Conservation (phyloP, 2,888 invertebrate genomes). For the Pseudococcus viburni region DNA sequence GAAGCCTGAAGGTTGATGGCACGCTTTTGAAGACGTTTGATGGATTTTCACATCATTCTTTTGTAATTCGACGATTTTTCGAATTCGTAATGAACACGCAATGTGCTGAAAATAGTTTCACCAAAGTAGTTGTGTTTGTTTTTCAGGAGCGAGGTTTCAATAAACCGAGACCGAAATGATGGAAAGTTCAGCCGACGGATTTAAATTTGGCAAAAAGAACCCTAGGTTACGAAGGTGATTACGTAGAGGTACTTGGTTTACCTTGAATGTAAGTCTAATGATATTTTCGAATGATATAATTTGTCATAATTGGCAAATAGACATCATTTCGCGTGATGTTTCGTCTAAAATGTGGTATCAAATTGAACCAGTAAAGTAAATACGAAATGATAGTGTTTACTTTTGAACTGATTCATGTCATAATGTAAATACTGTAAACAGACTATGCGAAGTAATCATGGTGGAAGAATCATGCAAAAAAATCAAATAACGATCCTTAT, state of each 20-base stretch:
- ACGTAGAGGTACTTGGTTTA: neutral
- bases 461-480: neutral
- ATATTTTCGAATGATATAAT: constrained; percentile 16
- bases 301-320: constrained; percentile 19
- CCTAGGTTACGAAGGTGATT: too few species aligned
- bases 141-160: neutral
- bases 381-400: neutral
- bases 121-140: constrained; percentile 15
- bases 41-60: constrained; percentile 49
- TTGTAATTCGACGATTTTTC: constrained; percentile 31
- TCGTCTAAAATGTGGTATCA: neutral
- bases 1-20: constrained; percentile 38
- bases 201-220: neutral
- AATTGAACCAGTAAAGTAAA: neutral
- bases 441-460: neutral
- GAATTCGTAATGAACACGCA: constrained; percentile 29
- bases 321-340: neutral
- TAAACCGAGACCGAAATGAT: neutral
- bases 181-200: neutral
- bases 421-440: neutral
- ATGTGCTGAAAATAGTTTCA: constrained; percentile 37
- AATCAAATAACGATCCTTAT: neutral
- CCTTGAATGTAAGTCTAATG: neutral
- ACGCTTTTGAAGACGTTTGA: constrained; percentile 42
- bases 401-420: neutral